A percentile compares a stretch with the other conserved stretches of the same genome.
These are phyloP conservation scores for Semaprochilodus insignis DNA, from an alignment of 2,797 vertebrate genomes.

Conservation along the genomic window DNA sequence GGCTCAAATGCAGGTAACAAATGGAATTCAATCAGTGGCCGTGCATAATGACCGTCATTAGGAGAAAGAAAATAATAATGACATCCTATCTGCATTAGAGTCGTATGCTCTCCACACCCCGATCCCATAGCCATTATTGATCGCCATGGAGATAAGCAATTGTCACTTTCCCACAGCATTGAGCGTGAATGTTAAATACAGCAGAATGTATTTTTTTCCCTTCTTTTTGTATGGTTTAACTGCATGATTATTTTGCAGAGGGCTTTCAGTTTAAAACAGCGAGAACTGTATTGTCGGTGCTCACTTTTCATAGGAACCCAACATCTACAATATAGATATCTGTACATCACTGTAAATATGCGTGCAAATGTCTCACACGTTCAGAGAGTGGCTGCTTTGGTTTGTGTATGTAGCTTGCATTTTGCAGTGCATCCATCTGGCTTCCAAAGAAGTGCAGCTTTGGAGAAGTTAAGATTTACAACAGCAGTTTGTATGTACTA, in stretches of 20 bases:
- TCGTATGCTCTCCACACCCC: constrained; percentile 99
- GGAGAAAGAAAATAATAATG: constrained; percentile 99
- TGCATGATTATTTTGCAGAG: constrained; percentile 37
- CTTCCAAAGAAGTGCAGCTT: constrained; percentile 48
- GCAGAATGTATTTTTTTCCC: constrained; percentile 78
- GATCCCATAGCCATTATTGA: constrained; percentile 99
- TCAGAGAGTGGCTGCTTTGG: constrained; percentile 12
- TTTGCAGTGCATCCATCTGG: constrained; percentile 38
- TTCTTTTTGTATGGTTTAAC: constrained; percentile 75
- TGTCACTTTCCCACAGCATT: constrained; percentile 93
- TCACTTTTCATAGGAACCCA: constrained; percentile 6
- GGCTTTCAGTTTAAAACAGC: constrained; percentile 1
- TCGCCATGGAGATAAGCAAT: constrained; percentile 99
- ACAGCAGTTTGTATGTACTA: constrained; percentile 71
- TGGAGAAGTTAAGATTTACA: constrained; percentile 72
- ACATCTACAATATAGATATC: constrained; percentile 26
- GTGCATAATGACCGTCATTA: constrained; percentile 99
- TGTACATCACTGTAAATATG: too few relatives aligned
- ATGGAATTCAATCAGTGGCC: constrained; percentile 99
- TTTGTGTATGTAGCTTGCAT: not conserved
- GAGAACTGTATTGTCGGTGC: not conserved
- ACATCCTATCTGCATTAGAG: constrained; percentile 99
- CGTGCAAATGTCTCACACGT: not conserved
- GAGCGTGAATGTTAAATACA: constrained; percentile 98
- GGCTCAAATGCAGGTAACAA: constrained; percentile 99